phyloP scores from a whole-genome alignment of 2,888 invertebrate genomes.

The Hetaerina titia region DNA sequence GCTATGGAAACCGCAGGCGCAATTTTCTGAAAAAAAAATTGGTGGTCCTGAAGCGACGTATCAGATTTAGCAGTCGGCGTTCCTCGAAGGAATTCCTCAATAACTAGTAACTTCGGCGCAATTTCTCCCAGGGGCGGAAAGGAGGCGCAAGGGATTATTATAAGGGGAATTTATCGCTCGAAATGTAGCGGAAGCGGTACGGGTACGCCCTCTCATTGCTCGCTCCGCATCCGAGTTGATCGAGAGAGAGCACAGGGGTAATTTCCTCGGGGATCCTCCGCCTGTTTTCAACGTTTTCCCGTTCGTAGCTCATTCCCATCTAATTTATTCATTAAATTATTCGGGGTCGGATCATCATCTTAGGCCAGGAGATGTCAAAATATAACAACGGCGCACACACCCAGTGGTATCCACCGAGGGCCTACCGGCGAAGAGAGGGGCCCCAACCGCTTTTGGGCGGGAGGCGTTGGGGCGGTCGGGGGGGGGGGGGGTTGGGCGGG shows the following conservation, averaged over 20 bases:
- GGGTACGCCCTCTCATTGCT: not conserved
- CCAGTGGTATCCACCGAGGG: not conserved
- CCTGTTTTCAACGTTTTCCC: not conserved
- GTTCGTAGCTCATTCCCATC: not conserved
- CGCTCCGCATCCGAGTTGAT: not conserved
- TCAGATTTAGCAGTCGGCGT: not conserved
- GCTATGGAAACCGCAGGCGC: no score
- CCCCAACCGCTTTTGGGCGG: not conserved
- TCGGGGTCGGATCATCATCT: not conserved
- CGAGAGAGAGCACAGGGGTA: not conserved
- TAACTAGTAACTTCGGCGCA: not conserved
- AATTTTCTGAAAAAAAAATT: no score
- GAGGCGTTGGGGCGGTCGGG: not conserved
- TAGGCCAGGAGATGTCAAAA: not conserved
- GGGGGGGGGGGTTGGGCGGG: not conserved
- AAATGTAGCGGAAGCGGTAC: not conserved
- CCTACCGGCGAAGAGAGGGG: not conserved
- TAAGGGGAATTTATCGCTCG: not conserved
- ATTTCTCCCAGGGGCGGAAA: not conserved
- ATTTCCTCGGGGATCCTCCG: not conserved
- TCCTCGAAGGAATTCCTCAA: not conserved
- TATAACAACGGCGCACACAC: not conserved
- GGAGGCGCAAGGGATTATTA: not conserved
- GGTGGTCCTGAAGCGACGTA: no score
- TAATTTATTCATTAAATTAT: conserved; percentile 4